These are phyloP conservation scores for Diarsia rubi DNA, from an alignment of 2,888 invertebrate species.

Conservation along the genomic window DNA sequence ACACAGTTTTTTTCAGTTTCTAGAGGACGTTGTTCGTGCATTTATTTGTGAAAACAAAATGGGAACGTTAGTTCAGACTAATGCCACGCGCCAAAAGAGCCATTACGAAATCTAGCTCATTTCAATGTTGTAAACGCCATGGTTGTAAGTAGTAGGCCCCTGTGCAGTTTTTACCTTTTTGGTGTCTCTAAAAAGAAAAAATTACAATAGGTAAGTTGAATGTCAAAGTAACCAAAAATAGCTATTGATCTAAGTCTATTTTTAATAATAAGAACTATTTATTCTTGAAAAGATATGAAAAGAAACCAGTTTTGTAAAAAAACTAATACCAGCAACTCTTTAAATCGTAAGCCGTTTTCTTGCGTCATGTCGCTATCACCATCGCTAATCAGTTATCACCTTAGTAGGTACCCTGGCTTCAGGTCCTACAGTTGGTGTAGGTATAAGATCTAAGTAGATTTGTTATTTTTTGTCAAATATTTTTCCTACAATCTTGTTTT, in stretches of 20 bases:
- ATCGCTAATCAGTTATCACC: neutral
- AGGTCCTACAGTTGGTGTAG: neutral
- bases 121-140: too few species aligned
- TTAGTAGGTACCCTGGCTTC: neutral
- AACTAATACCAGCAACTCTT: slow-evolving; percentile 67
- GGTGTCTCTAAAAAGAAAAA: slow-evolving; percentile 27
- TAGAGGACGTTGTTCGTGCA: too few species aligned
- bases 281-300: slow-evolving; percentile 62
- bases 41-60: too few species aligned
- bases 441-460: too few species aligned
- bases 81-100: too few species aligned
- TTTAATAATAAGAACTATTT: slow-evolving; percentile 4
- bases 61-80: too few species aligned
- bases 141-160: too few species aligned
- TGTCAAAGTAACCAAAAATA: slow-evolving; percentile 47
- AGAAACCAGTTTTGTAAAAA: slow-evolving; percentile 64
- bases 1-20: too few species aligned
- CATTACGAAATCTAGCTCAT: too few species aligned
- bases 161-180: slow-evolving; percentile 3
- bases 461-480: neutral
- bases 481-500: neutral
- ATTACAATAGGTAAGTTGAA: slow-evolving; percentile 50
- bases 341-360: slow-evolving; percentile 63
- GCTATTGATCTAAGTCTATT: slow-evolving; percentile 28
- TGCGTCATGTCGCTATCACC: slow-evolving; percentile 17